Conservation (phyloP, 2,888 invertebrate species). For the Tachina fera region DNA sequence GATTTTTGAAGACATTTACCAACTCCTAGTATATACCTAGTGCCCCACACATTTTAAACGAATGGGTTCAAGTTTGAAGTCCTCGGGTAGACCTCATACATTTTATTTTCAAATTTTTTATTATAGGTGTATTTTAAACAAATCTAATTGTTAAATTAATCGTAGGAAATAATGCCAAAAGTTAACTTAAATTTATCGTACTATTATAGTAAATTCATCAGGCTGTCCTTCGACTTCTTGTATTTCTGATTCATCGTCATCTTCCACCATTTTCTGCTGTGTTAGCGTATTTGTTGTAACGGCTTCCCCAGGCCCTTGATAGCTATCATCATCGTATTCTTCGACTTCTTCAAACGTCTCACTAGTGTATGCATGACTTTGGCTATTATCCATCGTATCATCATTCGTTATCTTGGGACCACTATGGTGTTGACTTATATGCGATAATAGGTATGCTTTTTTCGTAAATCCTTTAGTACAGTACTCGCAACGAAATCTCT, state of each 20-base stretch:
- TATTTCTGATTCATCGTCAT: conserved; percentile 71
- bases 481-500: conserved; percentile 80
- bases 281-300: conserved; percentile 66
- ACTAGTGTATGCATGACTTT: conserved; percentile 50
- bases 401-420: background rate
- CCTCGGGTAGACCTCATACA: too few species aligned
- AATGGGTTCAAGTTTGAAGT: too few species aligned
- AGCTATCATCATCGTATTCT: conserved; percentile 69
- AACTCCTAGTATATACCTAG: too few species aligned
- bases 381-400: conserved; percentile 34
- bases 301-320: conserved; percentile 70
- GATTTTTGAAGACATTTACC: too few species aligned
- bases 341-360: conserved; percentile 70
- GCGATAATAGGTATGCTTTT: conserved; percentile 79
- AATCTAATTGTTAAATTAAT: background rate
- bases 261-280: conserved; percentile 61
- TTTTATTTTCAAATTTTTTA: background rate
- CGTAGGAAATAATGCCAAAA: background rate
- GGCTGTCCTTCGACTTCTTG: conserved; percentile 73
- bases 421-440: conserved; percentile 77
- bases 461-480: conserved; percentile 82
- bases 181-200: conserved; percentile 43
- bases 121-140: background rate
- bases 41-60: too few species aligned
- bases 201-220: conserved; percentile 52